phyloP scores from a whole-genome alignment of 2,113 vertebrate genomes.

The Rutilus rutilus region DNA sequence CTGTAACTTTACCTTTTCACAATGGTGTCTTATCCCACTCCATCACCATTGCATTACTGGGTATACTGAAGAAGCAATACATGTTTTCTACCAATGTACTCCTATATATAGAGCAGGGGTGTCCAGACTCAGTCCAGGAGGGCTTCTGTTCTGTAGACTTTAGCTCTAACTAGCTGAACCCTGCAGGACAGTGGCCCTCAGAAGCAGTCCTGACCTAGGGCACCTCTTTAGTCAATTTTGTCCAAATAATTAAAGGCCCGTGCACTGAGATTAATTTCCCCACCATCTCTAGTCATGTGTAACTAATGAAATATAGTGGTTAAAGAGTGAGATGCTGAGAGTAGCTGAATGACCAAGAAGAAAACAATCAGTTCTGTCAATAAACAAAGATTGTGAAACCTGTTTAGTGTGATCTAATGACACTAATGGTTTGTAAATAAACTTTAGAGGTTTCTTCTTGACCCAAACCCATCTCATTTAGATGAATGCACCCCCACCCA shows the following conservation, averaged over 20 bases:
- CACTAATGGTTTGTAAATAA: conserved; percentile 48
- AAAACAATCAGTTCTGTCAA: not conserved
- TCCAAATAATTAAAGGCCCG: not conserved
- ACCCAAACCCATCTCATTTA: not conserved
- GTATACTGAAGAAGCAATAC: not conserved
- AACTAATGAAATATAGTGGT: not conserved
- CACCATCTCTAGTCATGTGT: conserved; percentile 12
- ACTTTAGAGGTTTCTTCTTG: conserved; percentile 26
- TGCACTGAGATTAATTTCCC: not conserved
- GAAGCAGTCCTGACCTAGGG: not conserved
- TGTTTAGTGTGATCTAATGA: conserved; percentile 11
- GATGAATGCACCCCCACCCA: not conserved
- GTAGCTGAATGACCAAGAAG: conserved; percentile 21
- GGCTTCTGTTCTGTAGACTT: too few species aligned
- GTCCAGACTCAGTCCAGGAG: too few species aligned
- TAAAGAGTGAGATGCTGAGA: not conserved
- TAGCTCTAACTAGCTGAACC: too few species aligned
- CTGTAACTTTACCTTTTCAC: conserved; percentile 12
- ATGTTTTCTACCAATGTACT: conserved; percentile 2
- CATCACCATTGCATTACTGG: conserved; percentile 12
- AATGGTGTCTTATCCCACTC: conserved; percentile 10
- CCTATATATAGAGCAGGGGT: not conserved
- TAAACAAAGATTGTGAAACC: conserved; percentile 13
- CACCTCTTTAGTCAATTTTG: conserved; percentile 7
- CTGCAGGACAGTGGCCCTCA: too few species aligned